These are phyloP conservation scores for Diploptera punctata DNA, from an alignment of 2,888 invertebrate genomes.

Conservation along the genomic window DNA sequence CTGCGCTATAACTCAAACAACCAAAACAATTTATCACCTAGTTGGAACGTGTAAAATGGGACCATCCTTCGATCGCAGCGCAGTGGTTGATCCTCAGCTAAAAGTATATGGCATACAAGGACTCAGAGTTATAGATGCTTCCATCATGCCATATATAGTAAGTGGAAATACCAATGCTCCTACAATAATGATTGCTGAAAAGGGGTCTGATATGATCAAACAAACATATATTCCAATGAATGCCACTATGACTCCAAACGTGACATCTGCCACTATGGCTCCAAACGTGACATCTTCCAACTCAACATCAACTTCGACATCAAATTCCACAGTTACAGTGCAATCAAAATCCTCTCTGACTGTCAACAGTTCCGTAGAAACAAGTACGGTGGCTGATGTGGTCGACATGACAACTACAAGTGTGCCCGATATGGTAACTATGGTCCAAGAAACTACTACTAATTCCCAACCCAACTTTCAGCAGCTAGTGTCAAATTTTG, in stretches of 20 bases:
- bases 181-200: conserved; percentile 71
- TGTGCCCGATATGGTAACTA: not conserved
- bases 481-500: no score
- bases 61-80: conserved; percentile 49
- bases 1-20: conserved; percentile 61
- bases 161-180: conserved; percentile 76
- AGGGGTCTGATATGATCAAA: conserved; percentile 70
- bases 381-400: no score
- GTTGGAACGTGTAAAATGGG: conserved; percentile 53
- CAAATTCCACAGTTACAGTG: no score
- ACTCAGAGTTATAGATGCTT: conserved; percentile 72
- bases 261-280: not conserved
- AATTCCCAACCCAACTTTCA: no score
- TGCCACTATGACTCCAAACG: not conserved
- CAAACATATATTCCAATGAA: conserved; percentile 47
- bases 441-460: no score
- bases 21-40: conserved; percentile 44
- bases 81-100: conserved; percentile 54
- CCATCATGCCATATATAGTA: conserved; percentile 68
- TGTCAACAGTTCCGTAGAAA: no score
- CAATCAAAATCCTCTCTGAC: no score
- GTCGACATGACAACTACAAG: no score
- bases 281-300: no score
- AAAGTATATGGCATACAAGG: conserved; percentile 68
- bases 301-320: no score